Base-by-base conservation (phyloP, 2,888 invertebrate genomes). In the Hybos culiciformis region DNA sequence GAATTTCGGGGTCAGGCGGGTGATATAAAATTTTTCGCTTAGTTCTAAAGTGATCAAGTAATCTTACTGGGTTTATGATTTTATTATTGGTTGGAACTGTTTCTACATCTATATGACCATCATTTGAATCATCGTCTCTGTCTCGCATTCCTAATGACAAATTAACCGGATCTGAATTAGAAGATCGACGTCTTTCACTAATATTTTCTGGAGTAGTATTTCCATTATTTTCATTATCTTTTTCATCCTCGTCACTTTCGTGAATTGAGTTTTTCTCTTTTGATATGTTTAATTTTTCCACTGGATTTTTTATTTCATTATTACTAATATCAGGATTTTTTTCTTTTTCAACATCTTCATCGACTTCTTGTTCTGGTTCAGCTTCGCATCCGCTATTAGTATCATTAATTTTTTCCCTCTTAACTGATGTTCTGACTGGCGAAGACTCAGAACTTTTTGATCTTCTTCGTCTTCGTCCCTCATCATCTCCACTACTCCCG, bases 151-250 rank as follows among this genome's bases (percentile, higher is more conserved):
- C 72, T 44, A 79, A 58, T 21, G 80, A 85, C 53, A 87, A 70
- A 67, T 87, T 87, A 39, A 87, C 86, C 29, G 86, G 86, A 61
- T 84, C 84, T 2, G 83, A 79, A 39, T 83, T 84, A 63, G 77
- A 81, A 64, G 78, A 75, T 59, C 78, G 70, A n/a, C n/a, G n/a
- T 54, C 80, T 68, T 40, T 73, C 74, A 29, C 75, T 71, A 58
- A 59, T 17, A 32, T 17, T 32, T 60, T 47, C 39, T 17, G 41
- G 41, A 36, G 19, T 36, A 20, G 21, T 19, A 15, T 3, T 9
- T 31, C 57, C 56, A 29, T 60, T 60, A 14, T 50, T 49, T 18
- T 50, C 4, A 12, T 29, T 12, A 2, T 29, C 29, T n/a, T 12
- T 51, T 61, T 53, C 50, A 60, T 49, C 47, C 50, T 41, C 41